These are phyloP conservation scores for Coturnix japonica DNA, from an alignment of 2,113 vertebrate species.

Conservation along the genomic window DNA sequence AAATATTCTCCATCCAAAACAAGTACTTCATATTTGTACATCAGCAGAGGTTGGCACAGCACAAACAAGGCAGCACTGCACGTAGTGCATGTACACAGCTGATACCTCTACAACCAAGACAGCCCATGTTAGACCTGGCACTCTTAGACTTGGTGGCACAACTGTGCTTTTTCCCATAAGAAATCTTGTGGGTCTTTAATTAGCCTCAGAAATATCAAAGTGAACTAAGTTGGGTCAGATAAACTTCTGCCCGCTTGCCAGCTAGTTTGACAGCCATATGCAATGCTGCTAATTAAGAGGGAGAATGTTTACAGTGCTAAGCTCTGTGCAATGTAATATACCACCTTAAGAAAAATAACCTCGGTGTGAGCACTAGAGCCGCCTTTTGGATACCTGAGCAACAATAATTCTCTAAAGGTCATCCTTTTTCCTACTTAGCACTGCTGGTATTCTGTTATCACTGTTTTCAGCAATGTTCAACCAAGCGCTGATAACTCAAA, in stretches of 20 bases:
- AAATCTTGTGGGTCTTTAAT: background rate
- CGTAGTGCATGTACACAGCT: background rate
- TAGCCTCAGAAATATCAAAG: background rate
- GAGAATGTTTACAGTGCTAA: conserved; percentile 28
- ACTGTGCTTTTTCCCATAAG: background rate
- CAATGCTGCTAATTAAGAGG: background rate
- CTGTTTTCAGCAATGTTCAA: conserved; percentile 55
- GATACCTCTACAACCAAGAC: background rate
- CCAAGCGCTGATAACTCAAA: background rate
- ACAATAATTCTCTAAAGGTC: conserved; percentile 1
- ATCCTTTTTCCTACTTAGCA: background rate
- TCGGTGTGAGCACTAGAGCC: background rate
- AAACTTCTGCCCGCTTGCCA: background rate
- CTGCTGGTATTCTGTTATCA: conserved; percentile 15
- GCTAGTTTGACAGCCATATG: background rate
- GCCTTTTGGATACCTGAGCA: background rate
- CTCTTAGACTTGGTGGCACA: background rate
- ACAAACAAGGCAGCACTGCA: background rate
- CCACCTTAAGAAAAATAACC: background rate
- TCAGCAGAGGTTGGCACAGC: background rate
- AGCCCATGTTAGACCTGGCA: background rate
- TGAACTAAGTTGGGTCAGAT: background rate
- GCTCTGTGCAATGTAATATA: background rate
- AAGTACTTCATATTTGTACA: background rate
- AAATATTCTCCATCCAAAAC: background rate